Evolutionary conservation across 2,888 invertebrate species (phyloP).

Genomic region (Erannis defoliaria): DNA sequence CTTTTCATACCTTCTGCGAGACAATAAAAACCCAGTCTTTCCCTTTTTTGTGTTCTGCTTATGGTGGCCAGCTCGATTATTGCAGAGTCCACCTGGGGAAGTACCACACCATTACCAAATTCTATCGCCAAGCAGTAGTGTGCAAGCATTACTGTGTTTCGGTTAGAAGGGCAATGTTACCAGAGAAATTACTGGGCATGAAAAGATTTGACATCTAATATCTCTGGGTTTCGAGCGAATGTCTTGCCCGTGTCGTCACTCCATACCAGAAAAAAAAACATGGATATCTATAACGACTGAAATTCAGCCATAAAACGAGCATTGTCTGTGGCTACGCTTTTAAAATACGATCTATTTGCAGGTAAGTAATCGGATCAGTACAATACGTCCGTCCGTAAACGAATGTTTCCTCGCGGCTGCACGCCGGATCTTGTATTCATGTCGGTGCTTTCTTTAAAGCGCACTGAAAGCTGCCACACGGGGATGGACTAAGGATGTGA

Average conservation of each 20-base stretch:
- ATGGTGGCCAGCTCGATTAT: too few species aligned
- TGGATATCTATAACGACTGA: background rate
- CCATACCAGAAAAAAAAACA: background rate
- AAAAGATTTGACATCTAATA: too few species aligned
- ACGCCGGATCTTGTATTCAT: conserved; percentile 41
- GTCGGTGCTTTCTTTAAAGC: conserved; percentile 28
- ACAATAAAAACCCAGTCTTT: too few species aligned
- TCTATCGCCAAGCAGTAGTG: too few species aligned
- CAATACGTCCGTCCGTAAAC: conserved; percentile 48
- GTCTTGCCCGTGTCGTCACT: background rate
- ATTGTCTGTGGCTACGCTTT: background rate
- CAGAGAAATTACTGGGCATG: too few species aligned
- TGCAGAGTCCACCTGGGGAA: too few species aligned
- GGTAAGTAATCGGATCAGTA: conserved; percentile 44
- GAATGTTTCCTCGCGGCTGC: conserved; percentile 46
- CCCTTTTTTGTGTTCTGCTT: too few species aligned
- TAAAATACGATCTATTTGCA: background rate
- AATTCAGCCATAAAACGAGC: background rate
- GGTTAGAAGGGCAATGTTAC: too few species aligned
- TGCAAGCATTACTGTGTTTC: too few species aligned
- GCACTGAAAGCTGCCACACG: conserved; percentile 7
- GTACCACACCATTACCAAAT: too few species aligned
- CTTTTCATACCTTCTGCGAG: too few species aligned
- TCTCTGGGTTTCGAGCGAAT: too few species aligned
- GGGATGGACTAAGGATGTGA: conserved; percentile 7